Conservation (phyloP, 2,888 invertebrate genomes). For the Dynastes grantii region DNA sequence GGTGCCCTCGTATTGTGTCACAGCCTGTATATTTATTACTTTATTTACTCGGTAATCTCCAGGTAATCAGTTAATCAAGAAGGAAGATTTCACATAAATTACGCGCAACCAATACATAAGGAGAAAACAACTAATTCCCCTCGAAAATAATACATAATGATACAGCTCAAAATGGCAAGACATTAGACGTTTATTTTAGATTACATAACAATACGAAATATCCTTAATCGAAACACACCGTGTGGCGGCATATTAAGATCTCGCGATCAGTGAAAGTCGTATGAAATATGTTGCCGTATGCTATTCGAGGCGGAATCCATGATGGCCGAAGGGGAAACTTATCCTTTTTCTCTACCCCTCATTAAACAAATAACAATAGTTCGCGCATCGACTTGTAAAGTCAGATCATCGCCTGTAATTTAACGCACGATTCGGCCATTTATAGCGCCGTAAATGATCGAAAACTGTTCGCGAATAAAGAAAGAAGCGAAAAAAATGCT, state of each 20-base stretch:
- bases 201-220: slow-evolving; percentile 20
- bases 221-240: slow-evolving; percentile 3
- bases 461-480: background rate
- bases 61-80: too few species aligned
- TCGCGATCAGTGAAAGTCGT: slow-evolving; percentile 35
- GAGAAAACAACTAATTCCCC: slow-evolving; percentile 16
- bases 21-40: too few species aligned
- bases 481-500: background rate
- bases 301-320: slow-evolving; percentile 24
- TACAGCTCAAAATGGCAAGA: slow-evolving; percentile 15
- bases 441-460: slow-evolving; percentile 10
- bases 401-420: slow-evolving; percentile 1
- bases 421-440: slow-evolving; percentile 17
- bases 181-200: slow-evolving; percentile 1
- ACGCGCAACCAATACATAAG: background rate
- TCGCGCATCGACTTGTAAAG: background rate
- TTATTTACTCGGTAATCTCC: too few species aligned
- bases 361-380: slow-evolving; percentile 39
- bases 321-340: slow-evolving; percentile 27
- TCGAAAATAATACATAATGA: slow-evolving; percentile 23
- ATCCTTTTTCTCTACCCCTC: slow-evolving; percentile 16
- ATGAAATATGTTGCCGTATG: slow-evolving; percentile 2
- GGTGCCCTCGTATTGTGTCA: too few species aligned
- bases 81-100: background rate
- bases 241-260: slow-evolving; percentile 15